Percentiles rank a stretch among this genome's conserved stretches.
These are phyloP conservation scores for Muntiacus reevesi DNA, from an alignment of 2,113 vertebrate genomes.

Conservation along the genomic window DNA sequence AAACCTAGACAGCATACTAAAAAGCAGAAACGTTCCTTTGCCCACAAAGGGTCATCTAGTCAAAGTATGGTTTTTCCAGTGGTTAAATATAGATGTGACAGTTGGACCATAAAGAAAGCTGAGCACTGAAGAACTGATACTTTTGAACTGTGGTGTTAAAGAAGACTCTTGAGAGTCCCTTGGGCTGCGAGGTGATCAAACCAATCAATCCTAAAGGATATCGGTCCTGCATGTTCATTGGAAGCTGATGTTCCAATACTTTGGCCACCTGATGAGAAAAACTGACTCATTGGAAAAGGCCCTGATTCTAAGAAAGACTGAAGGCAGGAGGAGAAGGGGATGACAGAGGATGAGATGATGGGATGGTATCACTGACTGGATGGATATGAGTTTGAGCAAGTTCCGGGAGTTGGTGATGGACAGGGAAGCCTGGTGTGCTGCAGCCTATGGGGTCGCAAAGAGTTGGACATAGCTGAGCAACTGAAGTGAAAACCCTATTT, in stretches of 20 bases:
- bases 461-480: accelerated
- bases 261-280: neutral
- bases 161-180: neutral
- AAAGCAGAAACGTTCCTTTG: neutral
- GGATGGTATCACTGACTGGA: neutral
- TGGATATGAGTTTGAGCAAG: neutral
- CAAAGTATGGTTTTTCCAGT: neutral
- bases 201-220: neutral
- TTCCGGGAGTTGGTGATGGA: neutral
- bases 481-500: neutral
- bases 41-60: neutral
- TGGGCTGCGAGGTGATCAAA: neutral
- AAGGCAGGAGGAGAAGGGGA: neutral
- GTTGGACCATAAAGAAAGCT: neutral
- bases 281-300: neutral
- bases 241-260: neutral
- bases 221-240: neutral
- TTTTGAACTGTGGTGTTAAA: neutral
- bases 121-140: neutral
- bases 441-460: neutral
- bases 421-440: neutral
- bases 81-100: neutral
- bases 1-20: neutral
- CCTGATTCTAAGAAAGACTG: neutral
- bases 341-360: neutral